Base-by-base conservation (phyloP, 2,113 vertebrate species). In the Ictalurus furcatus region DNA sequence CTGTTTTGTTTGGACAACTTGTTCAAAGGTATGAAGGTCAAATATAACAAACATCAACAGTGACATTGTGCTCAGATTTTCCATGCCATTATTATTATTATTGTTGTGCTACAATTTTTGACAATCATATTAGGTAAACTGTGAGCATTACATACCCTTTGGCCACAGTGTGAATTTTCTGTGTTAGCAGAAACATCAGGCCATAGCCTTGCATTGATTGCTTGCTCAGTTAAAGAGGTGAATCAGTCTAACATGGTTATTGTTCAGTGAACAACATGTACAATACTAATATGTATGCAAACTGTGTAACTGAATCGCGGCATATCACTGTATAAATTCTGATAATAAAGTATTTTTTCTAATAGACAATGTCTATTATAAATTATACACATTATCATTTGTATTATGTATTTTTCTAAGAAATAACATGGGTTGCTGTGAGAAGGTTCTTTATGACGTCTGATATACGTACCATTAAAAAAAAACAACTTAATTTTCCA, bases 291-390 rank as follows among this genome's bases (percentile, higher is more conserved):
- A 93, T 91, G 91, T 88, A 94, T 92, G 92, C 92, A 94, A 93
- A 90, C 89, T 94, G 92, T 92, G 91, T 88, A 67, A 88, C 86
- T 91, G 89, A 87, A 65, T 90, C 88, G 91, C 89, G 19, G n/a
- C 89, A 89, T 65, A 73, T 67, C 85, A 85, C 92, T 94, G 94
- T 69, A 90, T 91, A 95, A 92, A 95, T 95, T 94, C 93, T 94
- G 92, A 87, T 90, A 95, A 94, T 95, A 95, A 96, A 96, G 88
- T 96, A 95, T 96, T 96, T 96, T 92, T 91, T 87, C 85, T 89
- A 65, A 87, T 71, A 84, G 54, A 87, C 94, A 90, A 63, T 14
- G 59, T 92, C 93, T 93, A 94, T 95, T 40, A 84, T 63, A 63
- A 44, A 44, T 63, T 13, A 6, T 37, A 16, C 13, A 63, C 56